Evolutionary conservation across 1,140 invertebrate species (phyloP), one percentile per base, ranked within the genome.

Genomic region (Belonocnema kinseyi): DNA sequence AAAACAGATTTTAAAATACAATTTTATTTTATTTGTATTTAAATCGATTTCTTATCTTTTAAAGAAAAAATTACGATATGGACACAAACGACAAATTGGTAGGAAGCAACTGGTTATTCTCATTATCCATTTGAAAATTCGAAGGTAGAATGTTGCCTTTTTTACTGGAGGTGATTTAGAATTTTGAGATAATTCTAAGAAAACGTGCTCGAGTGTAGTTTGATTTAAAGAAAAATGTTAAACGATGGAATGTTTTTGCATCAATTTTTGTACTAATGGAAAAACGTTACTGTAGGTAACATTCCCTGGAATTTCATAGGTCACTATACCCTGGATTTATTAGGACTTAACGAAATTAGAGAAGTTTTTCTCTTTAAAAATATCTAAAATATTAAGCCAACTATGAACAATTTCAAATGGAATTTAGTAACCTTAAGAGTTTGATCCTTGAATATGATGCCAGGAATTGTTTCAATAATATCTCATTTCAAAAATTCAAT

Each of bases 121-220:
- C 19, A 19, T 21, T 11, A 58, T 21, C 2, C 26, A 58, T 19
- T 58, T 12, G 11, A 26, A 11, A 26, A 58, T 11, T 46, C 40
- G 10, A 11, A 46, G 26, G 1, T 56, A 19, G 26, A 70, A n/a
- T 14, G 8, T 17, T 50, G n/a, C 26, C 10, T 54, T 66, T 71
- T 74, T 77, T 14, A 71, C 21, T 4, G 2, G 14, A n/a, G 11
- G n/a, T 74, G 52, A 4, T 16, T 19, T 21, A 14, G 70, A 40
- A 3, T 50, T 6, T 26, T 77, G 78, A 13, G 72, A 26, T n/a
- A 82, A 54, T 73, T 75, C 72, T 19, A 82, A 11, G 54, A 83
- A 83, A 73, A 87, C 83, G 72, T 87, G 84, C 58, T 87, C 85
- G 53, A 88, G 74, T 19, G 82, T 85, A 7, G 85, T 84, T 50